Evolutionary conservation across 2,888 invertebrate genomes (phyloP), one percentile per base, ranked within the genome.

Genomic region (Scaeva pyrastri): DNA sequence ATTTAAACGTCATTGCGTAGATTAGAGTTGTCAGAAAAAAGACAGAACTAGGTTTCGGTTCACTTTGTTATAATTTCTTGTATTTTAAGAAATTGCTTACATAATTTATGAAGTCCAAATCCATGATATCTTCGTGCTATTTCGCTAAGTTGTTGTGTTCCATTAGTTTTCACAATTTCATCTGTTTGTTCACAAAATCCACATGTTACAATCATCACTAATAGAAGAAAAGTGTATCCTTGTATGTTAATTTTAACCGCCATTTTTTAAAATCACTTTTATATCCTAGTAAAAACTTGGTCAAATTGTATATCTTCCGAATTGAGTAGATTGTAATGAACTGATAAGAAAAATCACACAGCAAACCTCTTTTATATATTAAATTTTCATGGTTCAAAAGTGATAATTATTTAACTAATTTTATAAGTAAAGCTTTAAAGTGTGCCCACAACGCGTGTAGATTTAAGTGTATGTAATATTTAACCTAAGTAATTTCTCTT

Each of bases 361-460:
- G 56, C 41, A 55, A 62, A 64, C 52, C 77, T 56, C 85, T 85
- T 85, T 85, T 85, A 85, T 85, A 85, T 81, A 77, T 85, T 31
- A 73, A 41, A 39, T 68, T 43, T 62, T 21, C 70, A 70, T 50
- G 39, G 55, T 55, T 68, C 10, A 11, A 73, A 86, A 21, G 82
- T 86, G 86, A 74, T 86, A 86, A 86, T 82, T 78, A 48, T 74
- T 82, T 82, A 12, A 82, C 82, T 86, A 82, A 86, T 86, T 86
- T 77, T 52, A 74, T 43, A 66, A 74, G 56, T 55, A 64, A 86
- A 85, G 72, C 45, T 45, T 36, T 23, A 73, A 31, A 48, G 21
- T 62, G 64, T 78, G 58, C 58, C 14, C 31, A 66, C 19, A 55
- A 3, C 64, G 14, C 19, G 16, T 75, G 26, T 50, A 36, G 60